Percentiles rank a stretch among this genome's conserved stretches.
phyloP scores from a whole-genome alignment of 2,113 vertebrate species.

The Calypte anna region DNA sequence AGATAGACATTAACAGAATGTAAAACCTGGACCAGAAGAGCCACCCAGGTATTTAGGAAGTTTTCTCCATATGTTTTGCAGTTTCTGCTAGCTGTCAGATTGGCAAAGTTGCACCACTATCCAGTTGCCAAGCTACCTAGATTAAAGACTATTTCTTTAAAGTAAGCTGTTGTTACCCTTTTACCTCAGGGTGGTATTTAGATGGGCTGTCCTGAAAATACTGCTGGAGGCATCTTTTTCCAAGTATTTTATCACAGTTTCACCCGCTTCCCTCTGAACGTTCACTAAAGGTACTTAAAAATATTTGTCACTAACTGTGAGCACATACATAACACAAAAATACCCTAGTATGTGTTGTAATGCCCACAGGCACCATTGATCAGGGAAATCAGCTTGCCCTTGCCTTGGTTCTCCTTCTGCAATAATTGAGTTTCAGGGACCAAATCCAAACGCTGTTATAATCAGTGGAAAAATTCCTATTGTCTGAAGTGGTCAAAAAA shows the following conservation, averaged over 20 bases:
- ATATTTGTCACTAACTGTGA: background rate
- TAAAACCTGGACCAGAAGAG: background rate
- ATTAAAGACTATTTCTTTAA: background rate
- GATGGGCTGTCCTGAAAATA: background rate
- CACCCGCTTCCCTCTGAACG: background rate
- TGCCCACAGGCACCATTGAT: background rate
- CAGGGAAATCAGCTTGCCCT: background rate
- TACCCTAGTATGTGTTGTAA: background rate
- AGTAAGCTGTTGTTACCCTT: background rate
- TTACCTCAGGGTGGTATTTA: background rate
- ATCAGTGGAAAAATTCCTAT: background rate
- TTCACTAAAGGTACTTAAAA: background rate
- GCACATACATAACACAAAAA: background rate
- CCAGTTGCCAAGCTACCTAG: background rate
- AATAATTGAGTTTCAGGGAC: background rate
- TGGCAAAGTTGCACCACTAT: background rate
- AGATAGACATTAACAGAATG: background rate
- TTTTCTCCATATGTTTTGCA: background rate
- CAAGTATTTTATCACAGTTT: background rate
- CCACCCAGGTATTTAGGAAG: background rate
- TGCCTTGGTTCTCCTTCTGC: background rate
- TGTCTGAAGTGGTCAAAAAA: conserved; percentile 19
- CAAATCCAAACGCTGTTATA: conserved; percentile 25
- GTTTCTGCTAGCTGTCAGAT: background rate
- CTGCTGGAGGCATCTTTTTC: background rate